phyloP scores from a whole-genome alignment of 2,888 invertebrate genomes.

The Amphipoea lucens region DNA sequence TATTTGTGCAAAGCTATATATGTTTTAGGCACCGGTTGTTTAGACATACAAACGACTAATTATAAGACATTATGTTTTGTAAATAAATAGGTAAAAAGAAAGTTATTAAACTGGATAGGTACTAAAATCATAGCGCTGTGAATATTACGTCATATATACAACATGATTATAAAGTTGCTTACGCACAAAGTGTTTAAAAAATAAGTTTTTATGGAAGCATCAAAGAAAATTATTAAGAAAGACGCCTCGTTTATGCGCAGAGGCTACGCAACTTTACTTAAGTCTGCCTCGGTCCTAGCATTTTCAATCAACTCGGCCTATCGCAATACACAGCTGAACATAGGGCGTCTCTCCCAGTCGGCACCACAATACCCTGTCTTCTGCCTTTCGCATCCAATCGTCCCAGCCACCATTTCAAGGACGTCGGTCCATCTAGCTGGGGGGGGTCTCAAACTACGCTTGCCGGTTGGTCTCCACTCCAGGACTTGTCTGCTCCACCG shows the following conservation, averaged over 20 bases:
- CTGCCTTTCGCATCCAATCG: not conserved
- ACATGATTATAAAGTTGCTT: not conserved
- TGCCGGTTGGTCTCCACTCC: not conserved
- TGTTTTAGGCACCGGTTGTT: constrained; percentile 17
- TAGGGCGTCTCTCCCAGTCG: not conserved
- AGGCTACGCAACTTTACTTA: not conserved
- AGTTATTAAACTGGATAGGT: not conserved
- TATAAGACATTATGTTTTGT: constrained; percentile 7
- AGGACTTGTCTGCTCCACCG: not conserved
- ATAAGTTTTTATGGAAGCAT: not conserved
- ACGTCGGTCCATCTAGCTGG: not conserved
- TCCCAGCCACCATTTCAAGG: too few relatives aligned
- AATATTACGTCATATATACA: not conserved
- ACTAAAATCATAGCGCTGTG: not conserved
- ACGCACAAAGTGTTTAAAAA: not conserved
- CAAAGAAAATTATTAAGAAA: constrained; percentile 2
- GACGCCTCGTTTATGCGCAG: not conserved
- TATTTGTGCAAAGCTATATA: constrained; percentile 43
- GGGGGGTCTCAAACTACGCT: too few relatives aligned
- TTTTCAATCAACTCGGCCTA: not conserved
- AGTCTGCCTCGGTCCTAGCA: too few relatives aligned
- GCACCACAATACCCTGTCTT: not conserved
- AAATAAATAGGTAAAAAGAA: not conserved
- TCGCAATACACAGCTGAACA: not conserved
- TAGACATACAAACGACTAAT: constrained; percentile 32